Evolutionary conservation across 2,797 vertebrate genomes (phyloP).

Genomic region (Pelobates cultripes): DNA sequence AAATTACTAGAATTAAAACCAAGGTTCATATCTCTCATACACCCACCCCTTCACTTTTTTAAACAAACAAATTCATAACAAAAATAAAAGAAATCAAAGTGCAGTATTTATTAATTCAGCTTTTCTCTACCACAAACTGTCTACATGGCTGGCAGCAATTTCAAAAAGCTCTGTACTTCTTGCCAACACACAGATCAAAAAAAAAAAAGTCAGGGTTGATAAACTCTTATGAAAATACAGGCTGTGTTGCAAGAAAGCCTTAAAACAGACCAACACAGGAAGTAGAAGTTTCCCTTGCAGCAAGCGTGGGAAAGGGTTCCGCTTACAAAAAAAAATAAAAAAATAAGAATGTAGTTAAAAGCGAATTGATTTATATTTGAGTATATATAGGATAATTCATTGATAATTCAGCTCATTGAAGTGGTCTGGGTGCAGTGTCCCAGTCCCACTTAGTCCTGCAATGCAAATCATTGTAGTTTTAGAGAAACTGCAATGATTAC

Average conservation of each 20-base stretch:
- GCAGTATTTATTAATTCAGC: conserved; percentile 58
- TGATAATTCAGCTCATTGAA: too few species aligned
- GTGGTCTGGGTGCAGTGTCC: too few species aligned
- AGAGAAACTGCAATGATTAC: too few species aligned
- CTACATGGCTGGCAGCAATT: conserved; percentile 51
- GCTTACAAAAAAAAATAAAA: neutral
- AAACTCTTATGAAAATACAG: conserved; percentile 66
- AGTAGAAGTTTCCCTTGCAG: conserved; percentile 60
- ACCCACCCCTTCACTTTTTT: conserved; percentile 21
- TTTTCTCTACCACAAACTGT: conserved; percentile 48
- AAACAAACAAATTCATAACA: conserved; percentile 51
- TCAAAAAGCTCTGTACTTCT: conserved; percentile 51
- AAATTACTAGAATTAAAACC: conserved; percentile 22
- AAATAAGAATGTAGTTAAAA: neutral
- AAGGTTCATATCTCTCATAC: conserved; percentile 27
- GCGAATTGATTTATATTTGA: neutral
- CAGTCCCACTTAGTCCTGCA: too few species aligned
- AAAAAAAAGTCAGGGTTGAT: conserved; percentile 36
- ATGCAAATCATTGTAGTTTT: too few species aligned
- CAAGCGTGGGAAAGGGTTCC: conserved; percentile 39
- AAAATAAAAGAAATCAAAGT: conserved; percentile 23
- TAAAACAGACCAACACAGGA: conserved; percentile 63
- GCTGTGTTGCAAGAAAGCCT: conserved; percentile 54
- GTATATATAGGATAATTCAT: neutral
- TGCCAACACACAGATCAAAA: conserved; percentile 23